Conservation (phyloP, 2,888 invertebrate species). For the Trichopria drosophilae region DNA sequence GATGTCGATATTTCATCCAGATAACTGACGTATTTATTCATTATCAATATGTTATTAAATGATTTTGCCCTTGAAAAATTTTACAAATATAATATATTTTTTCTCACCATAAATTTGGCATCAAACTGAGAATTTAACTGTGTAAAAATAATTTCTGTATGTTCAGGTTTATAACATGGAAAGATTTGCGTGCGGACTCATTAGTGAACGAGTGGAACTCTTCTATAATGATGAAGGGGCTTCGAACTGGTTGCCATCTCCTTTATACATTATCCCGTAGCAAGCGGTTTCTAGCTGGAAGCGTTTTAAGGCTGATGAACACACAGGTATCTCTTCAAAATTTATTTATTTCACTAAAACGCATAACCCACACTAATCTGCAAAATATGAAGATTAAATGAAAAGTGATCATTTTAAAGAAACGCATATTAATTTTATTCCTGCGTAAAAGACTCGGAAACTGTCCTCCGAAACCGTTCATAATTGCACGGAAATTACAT, state of each 20-base stretch:
- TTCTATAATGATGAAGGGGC: constrained; percentile 70
- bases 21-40: background rate
- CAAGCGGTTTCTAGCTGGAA: constrained; percentile 81
- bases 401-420: too few relatives aligned
- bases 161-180: constrained; percentile 81
- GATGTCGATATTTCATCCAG: too few relatives aligned
- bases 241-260: constrained; percentile 69
- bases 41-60: constrained; percentile 1
- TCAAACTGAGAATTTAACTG: too few relatives aligned
- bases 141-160: constrained; percentile 12
- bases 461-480: too few relatives aligned
- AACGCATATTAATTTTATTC: too few relatives aligned
- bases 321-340: constrained; percentile 67
- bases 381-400: too few relatives aligned
- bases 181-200: constrained; percentile 76
- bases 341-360: too few relatives aligned
- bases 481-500: too few relatives aligned
- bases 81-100: constrained; percentile 10
- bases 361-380: too few relatives aligned
- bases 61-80: background rate
- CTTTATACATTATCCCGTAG: constrained; percentile 78
- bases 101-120: background rate
- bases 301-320: constrained; percentile 82
- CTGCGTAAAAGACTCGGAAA: too few relatives aligned
- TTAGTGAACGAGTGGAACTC: constrained; percentile 78